Percentiles rank a stretch among this genome's conserved stretches.
Conservation (phyloP, 1,140 invertebrate genomes). For the Cheumatopsyche charites region DNA sequence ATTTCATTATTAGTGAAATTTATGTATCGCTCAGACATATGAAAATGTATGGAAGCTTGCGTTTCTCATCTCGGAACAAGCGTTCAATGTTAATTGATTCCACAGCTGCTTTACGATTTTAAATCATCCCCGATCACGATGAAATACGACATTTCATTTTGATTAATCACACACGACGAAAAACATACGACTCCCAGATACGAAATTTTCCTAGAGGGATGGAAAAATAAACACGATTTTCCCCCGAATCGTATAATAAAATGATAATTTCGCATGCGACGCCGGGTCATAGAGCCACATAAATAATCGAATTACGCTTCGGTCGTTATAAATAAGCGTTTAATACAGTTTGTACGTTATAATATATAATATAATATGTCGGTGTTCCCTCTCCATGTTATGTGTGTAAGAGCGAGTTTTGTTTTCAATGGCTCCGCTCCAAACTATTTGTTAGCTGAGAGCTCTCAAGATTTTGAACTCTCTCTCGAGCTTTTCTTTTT, state of each 20-base stretch:
- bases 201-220: neutral
- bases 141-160: neutral
- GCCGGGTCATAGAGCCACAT: constrained; percentile 17
- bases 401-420: constrained; percentile 30
- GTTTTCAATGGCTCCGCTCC: constrained; percentile 45
- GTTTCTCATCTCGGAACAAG: constrained; percentile 18
- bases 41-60: neutral
- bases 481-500: constrained; percentile 39
- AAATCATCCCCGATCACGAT: neutral
- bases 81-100: constrained; percentile 23
- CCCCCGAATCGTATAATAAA: neutral
- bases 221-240: neutral
- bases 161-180: constrained; percentile 2
- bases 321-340: constrained; percentile 24
- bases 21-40: no score
- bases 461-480: constrained; percentile 37
- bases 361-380: no score
- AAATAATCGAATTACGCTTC: constrained; percentile 22
- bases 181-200: neutral
- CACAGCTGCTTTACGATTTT: neutral
- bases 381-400: neutral
- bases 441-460: constrained; percentile 45
- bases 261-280: constrained; percentile 13
- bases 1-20: no score
- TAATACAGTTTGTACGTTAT: constrained; percentile 23